These are phyloP conservation scores for Onychomys torridus DNA, from an alignment of 2,797 vertebrate genomes.

Conservation along the genomic window DNA sequence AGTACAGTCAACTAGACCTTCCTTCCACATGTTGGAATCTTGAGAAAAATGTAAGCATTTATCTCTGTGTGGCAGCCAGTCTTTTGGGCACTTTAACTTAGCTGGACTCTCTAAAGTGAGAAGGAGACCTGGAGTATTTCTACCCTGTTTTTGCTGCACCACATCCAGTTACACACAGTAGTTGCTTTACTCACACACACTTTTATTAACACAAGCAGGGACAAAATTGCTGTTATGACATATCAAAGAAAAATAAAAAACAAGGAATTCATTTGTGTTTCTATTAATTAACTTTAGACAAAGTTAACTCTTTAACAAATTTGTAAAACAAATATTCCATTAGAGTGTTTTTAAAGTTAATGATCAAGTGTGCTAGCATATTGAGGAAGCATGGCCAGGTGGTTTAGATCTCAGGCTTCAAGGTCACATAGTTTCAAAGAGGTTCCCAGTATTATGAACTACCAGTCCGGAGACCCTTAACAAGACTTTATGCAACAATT, in stretches of 20 bases:
- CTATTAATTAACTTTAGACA: neutral
- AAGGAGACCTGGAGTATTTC: neutral
- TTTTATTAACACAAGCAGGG: neutral
- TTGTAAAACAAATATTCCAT: neutral
- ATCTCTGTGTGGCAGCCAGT: neutral
- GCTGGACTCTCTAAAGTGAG: neutral
- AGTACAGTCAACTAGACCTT: neutral
- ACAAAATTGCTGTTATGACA: neutral
- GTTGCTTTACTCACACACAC: neutral
- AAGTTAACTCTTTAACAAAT: neutral
- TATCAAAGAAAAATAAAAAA: neutral
- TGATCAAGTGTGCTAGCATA: neutral
- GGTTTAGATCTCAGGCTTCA: neutral
- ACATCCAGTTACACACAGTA: neutral
- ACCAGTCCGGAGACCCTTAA: neutral
- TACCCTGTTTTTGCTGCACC: neutral
- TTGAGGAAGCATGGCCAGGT: neutral
- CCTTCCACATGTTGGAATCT: fast-evolving
- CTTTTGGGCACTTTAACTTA: too few relatives aligned
- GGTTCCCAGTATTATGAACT: neutral
- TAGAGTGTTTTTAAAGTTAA: neutral
- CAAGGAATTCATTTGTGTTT: neutral
- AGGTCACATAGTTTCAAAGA: neutral
- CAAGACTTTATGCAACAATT: neutral
- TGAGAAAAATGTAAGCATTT: neutral